Conservation (phyloP, 2,797 vertebrate genomes). For the Strix occidentalis region DNA sequence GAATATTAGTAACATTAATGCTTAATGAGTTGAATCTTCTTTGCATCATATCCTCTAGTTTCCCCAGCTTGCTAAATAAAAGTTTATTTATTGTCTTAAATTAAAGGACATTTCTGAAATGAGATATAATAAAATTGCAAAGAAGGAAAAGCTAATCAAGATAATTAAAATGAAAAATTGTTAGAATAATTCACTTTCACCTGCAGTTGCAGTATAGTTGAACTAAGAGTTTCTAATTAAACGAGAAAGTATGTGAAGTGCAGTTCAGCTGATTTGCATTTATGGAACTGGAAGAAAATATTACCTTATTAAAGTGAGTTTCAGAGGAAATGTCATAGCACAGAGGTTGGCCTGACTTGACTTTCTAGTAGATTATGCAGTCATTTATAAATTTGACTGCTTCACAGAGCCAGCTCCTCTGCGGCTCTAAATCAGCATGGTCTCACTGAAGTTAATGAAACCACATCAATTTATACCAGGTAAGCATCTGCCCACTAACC, state of each 20-base stretch:
- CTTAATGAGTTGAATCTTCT: slow-evolving; percentile 67
- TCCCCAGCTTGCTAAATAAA: slow-evolving; percentile 64
- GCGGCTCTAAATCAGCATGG: slow-evolving; percentile 44
- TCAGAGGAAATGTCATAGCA: slow-evolving; percentile 52
- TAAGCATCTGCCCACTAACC: slow-evolving; percentile 12
- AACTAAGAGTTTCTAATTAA: slow-evolving; percentile 59
- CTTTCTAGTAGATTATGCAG: slow-evolving; percentile 42
- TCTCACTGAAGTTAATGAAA: slow-evolving; percentile 50
- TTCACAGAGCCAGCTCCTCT: slow-evolving; percentile 23
- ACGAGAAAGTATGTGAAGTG: slow-evolving; percentile 26
- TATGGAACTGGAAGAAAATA: slow-evolving; percentile 54
- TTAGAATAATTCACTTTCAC: slow-evolving; percentile 60
- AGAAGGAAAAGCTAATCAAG: slow-evolving; percentile 64
- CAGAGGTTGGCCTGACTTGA: slow-evolving; percentile 36
- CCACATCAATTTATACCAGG: slow-evolving; percentile 40
- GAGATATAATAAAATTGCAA: slow-evolving; percentile 60
- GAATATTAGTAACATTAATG: slow-evolving; percentile 48
- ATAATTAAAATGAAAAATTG: slow-evolving; percentile 71
- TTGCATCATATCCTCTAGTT: slow-evolving; percentile 16
- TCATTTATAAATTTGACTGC: slow-evolving; percentile 51
- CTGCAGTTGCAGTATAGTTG: slow-evolving; percentile 18
- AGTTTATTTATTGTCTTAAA: slow-evolving; percentile 68
- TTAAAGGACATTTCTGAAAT: slow-evolving; percentile 58
- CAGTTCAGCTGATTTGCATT: slow-evolving; percentile 53
- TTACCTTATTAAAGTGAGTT: slow-evolving; percentile 68